Conservation (phyloP, 2,888 invertebrate species). For the Trichogramma evanescens region DNA sequence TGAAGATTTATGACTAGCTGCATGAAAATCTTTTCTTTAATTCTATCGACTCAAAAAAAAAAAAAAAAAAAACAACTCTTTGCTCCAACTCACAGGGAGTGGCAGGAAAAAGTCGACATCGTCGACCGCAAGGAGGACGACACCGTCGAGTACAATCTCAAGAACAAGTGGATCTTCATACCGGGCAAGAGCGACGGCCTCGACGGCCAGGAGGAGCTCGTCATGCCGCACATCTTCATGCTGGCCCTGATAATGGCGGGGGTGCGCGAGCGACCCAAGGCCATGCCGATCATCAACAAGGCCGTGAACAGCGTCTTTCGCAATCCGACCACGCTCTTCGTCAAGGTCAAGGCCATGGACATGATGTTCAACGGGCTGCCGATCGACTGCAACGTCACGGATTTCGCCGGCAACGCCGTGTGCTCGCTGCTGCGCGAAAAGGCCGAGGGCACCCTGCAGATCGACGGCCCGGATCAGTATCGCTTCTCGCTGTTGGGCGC, state of each 20-base stretch:
- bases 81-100: conserved; percentile 19
- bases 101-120: conserved; percentile 61
- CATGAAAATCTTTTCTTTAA: too few relatives aligned
- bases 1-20: too few relatives aligned
- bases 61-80: not conserved
- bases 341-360: conserved; percentile 61
- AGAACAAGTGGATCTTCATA: conserved; percentile 63
- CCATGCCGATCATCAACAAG: conserved; percentile 60
- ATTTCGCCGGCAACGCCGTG: conserved; percentile 70
- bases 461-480: conserved; percentile 59
- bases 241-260: conserved; percentile 57
- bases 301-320: conserved; percentile 66
- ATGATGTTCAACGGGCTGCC: conserved; percentile 66
- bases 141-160: conserved; percentile 63
- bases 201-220: conserved; percentile 64
- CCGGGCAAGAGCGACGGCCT: conserved; percentile 58
- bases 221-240: conserved; percentile 65
- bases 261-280: conserved; percentile 53
- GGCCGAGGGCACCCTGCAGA: conserved; percentile 34
- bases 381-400: conserved; percentile 67
- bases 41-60: not conserved
- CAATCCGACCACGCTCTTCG: conserved; percentile 57
- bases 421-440: conserved; percentile 64
- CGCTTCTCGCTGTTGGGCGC: conserved; percentile 66
- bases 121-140: conserved; percentile 67